A percentile compares a stretch with the other conserved stretches of the same genome.
Conservation (phyloP, 2,888 invertebrate genomes). For the Sialis lutaria region DNA sequence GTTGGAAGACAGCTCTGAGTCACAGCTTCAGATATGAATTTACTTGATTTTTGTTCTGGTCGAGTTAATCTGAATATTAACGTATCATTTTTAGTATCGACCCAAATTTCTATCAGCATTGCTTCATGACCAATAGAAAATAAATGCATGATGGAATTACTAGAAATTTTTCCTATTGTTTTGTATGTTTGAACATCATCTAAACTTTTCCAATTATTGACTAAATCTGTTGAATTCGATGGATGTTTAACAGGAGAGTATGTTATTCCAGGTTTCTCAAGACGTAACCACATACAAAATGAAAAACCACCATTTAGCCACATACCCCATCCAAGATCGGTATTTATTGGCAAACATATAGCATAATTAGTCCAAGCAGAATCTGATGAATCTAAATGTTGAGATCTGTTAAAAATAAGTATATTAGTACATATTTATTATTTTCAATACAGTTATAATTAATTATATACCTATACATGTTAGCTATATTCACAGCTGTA, state of each 20-base stretch:
- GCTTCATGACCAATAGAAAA: conserved; percentile 44
- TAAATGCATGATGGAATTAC: conserved; percentile 26
- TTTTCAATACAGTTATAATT: too few relatives aligned
- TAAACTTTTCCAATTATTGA: conserved; percentile 5
- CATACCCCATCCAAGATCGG: conserved; percentile 38
- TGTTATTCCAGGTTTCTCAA: conserved; percentile 15
- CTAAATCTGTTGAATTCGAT: background rate
- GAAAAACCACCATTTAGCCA: conserved; percentile 42
- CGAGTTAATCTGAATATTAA: conserved; percentile 31
- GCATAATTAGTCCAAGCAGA: conserved; percentile 14
- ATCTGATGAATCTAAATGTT: background rate
- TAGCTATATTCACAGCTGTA: too few relatives aligned
- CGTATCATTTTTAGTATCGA: conserved; percentile 29
- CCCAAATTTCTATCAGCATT: conserved; percentile 42
- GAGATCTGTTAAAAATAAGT: too few relatives aligned
- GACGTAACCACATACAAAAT: conserved; percentile 34
- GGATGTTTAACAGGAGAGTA: background rate
- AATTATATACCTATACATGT: too few relatives aligned
- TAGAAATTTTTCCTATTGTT: too few relatives aligned
- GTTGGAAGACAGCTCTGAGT: conserved; percentile 27
- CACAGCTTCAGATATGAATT: conserved; percentile 31
- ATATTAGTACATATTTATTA: too few relatives aligned
- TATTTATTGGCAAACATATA: conserved; percentile 5
- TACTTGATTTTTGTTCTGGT: conserved; percentile 30
- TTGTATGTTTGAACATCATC: conserved; percentile 5